Evolutionary conservation across 2,888 invertebrate species (phyloP).

Genomic region (Himalopsyche kuldschensis): DNA sequence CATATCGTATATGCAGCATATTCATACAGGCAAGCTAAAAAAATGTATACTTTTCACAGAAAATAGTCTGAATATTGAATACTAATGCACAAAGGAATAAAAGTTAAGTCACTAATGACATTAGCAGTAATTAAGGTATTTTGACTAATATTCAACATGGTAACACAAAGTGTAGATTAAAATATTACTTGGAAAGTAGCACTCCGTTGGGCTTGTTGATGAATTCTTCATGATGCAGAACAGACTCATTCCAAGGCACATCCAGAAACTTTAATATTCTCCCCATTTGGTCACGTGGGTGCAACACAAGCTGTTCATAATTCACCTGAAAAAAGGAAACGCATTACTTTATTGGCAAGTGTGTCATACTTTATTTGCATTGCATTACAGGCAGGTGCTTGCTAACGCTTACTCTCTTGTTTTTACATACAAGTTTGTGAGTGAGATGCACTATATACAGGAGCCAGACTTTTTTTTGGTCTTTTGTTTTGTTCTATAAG

Average conservation of each 20-base stretch:
- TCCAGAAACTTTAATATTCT: conserved; percentile 86
- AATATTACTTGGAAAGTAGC: conserved; percentile 84
- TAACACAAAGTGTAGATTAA: neutral
- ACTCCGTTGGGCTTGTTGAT: conserved; percentile 96
- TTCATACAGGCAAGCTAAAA: neutral
- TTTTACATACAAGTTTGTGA: too few relatives aligned
- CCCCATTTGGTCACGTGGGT: conserved; percentile 87
- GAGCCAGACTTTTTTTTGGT: too few relatives aligned
- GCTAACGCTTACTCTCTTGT: too few relatives aligned
- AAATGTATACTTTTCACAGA: neutral
- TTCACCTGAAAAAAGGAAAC: conserved; percentile 78
- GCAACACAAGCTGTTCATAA: conserved; percentile 96
- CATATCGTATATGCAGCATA: too few relatives aligned
- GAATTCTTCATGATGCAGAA: conserved; percentile 95
- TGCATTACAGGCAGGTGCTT: too few relatives aligned
- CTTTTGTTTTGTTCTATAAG: too few relatives aligned
- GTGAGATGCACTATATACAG: too few relatives aligned
- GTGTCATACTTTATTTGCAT: too few relatives aligned
- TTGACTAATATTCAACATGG: too few relatives aligned
- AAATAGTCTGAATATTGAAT: neutral
- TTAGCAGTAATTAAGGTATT: too few relatives aligned
- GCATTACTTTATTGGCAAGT: too few relatives aligned
- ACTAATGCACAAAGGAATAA: neutral
- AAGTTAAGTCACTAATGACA: neutral
- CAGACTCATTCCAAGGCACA: conserved; percentile 93